Conservation (phyloP, 2,113 vertebrate genomes). For the Cynoglossus semilaevis region DNA sequence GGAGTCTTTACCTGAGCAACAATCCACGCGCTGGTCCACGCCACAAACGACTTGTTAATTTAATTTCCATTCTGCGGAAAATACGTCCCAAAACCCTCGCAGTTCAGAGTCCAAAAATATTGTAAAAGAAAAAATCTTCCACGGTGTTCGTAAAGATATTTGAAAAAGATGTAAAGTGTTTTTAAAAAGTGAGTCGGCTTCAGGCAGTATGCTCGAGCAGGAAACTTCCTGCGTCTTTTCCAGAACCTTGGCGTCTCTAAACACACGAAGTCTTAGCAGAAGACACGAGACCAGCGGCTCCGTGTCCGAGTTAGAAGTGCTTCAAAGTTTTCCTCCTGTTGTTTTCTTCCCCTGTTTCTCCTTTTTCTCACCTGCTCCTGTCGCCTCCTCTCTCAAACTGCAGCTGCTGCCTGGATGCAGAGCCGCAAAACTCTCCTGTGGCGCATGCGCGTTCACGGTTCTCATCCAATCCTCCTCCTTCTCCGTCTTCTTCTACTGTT, state of each 20-base stretch:
- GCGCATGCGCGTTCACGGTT: conserved; percentile 84
- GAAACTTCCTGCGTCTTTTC: conserved; percentile 50
- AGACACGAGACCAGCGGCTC: conserved; percentile 24
- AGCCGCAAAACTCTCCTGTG: conserved; percentile 40
- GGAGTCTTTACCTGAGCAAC: conserved; percentile 64
- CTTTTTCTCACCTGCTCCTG: conserved; percentile 72
- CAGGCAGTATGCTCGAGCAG: conserved; percentile 48
- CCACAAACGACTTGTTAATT: conserved; percentile 68
- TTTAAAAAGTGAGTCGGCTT: conserved; percentile 35
- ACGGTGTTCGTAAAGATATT: background rate
- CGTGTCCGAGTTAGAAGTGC: conserved; percentile 8
- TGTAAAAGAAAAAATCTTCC: conserved; percentile 29
- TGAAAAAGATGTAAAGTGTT: conserved; percentile 19
- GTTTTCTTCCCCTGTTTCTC: conserved; percentile 1
- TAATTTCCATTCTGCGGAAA: conserved; percentile 71
- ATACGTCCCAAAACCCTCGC: background rate
- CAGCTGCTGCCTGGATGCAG: conserved; percentile 59
- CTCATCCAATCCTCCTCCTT: conserved; percentile 61
- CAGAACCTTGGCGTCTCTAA: conserved; percentile 50
- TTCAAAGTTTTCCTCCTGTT: no score
- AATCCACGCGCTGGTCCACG: conserved; percentile 68
- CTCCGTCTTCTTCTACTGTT: conserved; percentile 58
- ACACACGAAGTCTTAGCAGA: no score
- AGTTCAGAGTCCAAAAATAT: conserved; percentile 11
- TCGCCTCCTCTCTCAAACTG: conserved; percentile 64